Evolutionary conservation across 2,113 vertebrate species (phyloP), one percentile per base, ranked within the genome.

Genomic region (Lepidothrix coronata): DNA sequence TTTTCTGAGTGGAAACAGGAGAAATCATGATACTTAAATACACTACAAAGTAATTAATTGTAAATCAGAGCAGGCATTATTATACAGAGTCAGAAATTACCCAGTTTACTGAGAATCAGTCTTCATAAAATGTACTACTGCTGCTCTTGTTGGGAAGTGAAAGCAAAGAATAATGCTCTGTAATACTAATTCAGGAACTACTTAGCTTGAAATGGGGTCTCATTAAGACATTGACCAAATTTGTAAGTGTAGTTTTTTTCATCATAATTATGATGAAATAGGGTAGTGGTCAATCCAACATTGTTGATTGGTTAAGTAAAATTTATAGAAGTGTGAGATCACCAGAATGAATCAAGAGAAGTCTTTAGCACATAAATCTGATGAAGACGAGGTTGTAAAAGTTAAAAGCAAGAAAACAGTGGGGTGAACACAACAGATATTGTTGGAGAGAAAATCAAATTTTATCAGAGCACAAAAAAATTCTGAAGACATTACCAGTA

Each of bases 101-200:
- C 5, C 28, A 77, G 71, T 79, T 83, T 84, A 51, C 37, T 86
- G 41, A 41, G 14, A 59, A 83, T 88, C 30, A n/a, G 28, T 92
- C 84, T 93, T 93, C 76, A 93, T 81, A 57, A 88, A 87, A 75
- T 68, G 67, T 20, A 44, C 22, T 89, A n/a, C 21, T 68, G 41
- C 43, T 87, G 15, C 52, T 71, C 30, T 68, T 77, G 5, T 81
- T 58, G 87, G 54, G 41, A 92, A 92, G 14, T 12, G 25, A 91
- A 95, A 89, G 44, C 30, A 92, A 89, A 78, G 41, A 90, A 55
- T 66, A 86, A 94, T 70, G 33, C 13, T 85, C 35, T 65, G 16
- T n/a, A 48, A 68, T n/a, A 78, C 39, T 81, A 92, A 93, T 71
- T 78, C 83, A 89, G 88, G 86, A 92, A 74, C 86, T 89, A 28